phyloP scores from a whole-genome alignment of 2,113 vertebrate genomes.

The Acrocephalus arundinaceus region DNA sequence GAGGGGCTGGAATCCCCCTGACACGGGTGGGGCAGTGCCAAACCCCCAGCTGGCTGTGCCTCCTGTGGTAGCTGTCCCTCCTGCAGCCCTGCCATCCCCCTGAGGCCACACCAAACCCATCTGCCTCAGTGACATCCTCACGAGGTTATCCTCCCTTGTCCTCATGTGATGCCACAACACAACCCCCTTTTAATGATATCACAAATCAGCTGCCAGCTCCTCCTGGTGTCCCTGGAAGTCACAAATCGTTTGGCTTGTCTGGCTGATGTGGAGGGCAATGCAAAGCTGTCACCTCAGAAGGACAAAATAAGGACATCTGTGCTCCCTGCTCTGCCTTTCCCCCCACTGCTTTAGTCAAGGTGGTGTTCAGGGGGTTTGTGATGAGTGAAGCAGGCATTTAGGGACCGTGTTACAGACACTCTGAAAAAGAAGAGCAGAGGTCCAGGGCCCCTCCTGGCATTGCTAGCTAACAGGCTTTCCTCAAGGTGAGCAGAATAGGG shows the following conservation, averaged over 20 bases:
- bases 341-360: not conserved
- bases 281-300: not conserved
- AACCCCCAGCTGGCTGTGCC: not conserved
- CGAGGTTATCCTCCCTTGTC: not conserved
- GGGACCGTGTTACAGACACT: not conserved
- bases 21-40: not conserved
- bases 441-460: not conserved
- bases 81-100: not conserved
- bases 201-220: not conserved
- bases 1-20: not conserved
- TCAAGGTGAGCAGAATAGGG: not conserved
- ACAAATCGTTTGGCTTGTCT: not conserved
- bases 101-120: accelerated
- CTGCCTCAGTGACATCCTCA: not conserved
- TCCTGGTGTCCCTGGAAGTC: not conserved
- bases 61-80: not conserved
- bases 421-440: not conserved
- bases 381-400: not conserved
- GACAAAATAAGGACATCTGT: not conserved
- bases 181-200: not conserved
- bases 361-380: not conserved
- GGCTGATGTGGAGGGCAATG: not conserved
- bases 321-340: not conserved
- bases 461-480: not conserved
- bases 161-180: not conserved